phyloP scores from a whole-genome alignment of 1,140 invertebrate genomes.

The Pseudobourletiella spinata region DNA sequence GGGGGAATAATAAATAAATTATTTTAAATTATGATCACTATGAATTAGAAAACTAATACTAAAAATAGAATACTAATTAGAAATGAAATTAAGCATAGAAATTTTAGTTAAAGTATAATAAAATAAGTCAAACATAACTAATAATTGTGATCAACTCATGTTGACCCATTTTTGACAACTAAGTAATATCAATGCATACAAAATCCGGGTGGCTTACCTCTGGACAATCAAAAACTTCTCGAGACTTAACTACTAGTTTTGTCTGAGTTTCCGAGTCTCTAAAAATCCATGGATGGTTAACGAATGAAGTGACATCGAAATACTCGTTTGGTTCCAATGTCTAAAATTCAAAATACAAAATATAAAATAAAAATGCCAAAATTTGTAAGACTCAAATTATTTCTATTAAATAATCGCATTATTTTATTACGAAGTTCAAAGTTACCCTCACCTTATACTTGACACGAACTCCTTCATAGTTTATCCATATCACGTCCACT shows the following conservation, averaged over 20 bases:
- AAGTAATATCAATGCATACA: too few species aligned
- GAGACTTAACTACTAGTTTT: conserved; percentile 40
- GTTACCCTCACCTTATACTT: conserved; percentile 44
- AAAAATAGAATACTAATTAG: too few species aligned
- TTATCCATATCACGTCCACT: conserved; percentile 63
- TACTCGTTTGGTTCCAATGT: conserved; percentile 45
- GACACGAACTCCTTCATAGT: conserved; percentile 53
- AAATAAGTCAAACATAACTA: too few species aligned
- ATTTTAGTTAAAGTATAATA: too few species aligned
- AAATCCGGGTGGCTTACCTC: conserved; percentile 18
- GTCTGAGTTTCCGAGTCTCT: conserved; percentile 53
- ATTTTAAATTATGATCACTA: too few species aligned
- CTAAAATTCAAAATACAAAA: conserved; percentile 13
- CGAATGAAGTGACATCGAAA: conserved; percentile 59
- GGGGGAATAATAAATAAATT: too few species aligned
- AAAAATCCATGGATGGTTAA: conserved; percentile 64
- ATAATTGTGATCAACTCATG: too few species aligned
- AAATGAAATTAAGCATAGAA: too few species aligned
- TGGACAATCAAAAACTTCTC: conserved; percentile 40
- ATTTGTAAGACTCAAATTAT: not conserved
- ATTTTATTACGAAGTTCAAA: too few species aligned
- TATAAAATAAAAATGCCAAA: conserved; percentile 1
- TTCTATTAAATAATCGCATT: not conserved
- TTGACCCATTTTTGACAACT: too few species aligned
- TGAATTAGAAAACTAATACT: too few species aligned